These are phyloP conservation scores for Gallinago paraguaiae DNA, from an alignment of 2,113 vertebrate genomes.

Conservation along the genomic window DNA sequence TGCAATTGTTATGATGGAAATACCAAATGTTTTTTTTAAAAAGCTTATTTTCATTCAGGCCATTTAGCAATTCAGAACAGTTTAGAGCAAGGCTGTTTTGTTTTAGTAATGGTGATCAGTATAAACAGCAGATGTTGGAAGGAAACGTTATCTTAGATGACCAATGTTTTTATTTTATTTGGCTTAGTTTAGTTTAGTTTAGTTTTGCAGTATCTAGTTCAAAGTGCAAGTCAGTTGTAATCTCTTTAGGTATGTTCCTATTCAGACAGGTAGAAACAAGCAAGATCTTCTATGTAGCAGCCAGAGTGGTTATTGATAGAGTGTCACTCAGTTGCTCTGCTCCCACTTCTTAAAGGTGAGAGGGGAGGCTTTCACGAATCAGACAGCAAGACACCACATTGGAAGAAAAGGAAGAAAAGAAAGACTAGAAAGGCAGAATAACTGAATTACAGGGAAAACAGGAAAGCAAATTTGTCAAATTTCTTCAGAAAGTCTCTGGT, in stretches of 20 bases:
- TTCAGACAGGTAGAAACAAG: neutral
- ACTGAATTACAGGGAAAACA: neutral
- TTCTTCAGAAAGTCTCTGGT: neutral
- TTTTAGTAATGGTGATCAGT: neutral
- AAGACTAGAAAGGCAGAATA: neutral
- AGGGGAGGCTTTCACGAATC: neutral
- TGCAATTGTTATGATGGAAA: neutral
- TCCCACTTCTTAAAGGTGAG: neutral
- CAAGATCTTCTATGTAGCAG: neutral
- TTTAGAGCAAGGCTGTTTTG: neutral
- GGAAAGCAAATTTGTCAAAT: neutral
- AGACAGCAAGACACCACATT: neutral
- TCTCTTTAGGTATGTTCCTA: neutral
- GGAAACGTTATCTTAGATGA: neutral
- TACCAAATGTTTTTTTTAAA: neutral
- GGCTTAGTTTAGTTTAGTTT: neutral
- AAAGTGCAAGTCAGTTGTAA: neutral
- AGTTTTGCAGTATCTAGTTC: neutral
- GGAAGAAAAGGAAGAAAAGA: slow-evolving; percentile 10
- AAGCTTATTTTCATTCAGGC: neutral
- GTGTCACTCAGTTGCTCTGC: neutral
- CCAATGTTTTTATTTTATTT: neutral
- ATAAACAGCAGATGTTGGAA: neutral
- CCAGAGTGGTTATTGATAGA: neutral
- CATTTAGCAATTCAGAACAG: neutral